phyloP scores from a whole-genome alignment of 2,888 invertebrate genomes.

The Agrotis exclamationis region DNA sequence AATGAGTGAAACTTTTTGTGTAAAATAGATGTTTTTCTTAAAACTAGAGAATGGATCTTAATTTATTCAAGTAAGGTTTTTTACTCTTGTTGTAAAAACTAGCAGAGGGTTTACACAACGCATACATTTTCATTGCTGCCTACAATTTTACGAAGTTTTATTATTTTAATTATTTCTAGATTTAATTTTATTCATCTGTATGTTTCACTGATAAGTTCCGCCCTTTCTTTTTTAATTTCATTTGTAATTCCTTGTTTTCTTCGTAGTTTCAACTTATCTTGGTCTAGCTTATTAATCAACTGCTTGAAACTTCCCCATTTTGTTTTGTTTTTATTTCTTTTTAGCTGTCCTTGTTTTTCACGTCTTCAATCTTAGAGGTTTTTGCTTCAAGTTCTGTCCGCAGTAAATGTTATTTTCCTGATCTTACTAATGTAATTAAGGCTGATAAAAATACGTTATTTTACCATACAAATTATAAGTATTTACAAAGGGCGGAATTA shows the following conservation, averaged over 20 bases:
- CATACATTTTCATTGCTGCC: constrained; percentile 1
- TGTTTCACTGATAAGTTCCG: background rate
- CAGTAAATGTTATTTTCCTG: background rate
- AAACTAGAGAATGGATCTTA: constrained; percentile 9
- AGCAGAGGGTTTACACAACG: background rate
- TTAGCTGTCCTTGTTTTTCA: background rate
- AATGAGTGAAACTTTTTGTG: constrained; percentile 26
- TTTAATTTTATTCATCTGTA: background rate
- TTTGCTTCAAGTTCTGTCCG: background rate
- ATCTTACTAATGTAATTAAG: background rate
- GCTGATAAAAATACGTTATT: too few relatives aligned
- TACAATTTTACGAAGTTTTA: background rate
- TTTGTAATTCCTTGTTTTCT: background rate
- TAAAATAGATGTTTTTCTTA: constrained; percentile 15
- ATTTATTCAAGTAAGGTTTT: constrained; percentile 18
- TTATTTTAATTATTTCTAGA: background rate
- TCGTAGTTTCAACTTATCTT: background rate
- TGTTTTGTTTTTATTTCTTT: background rate
- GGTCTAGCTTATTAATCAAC: background rate
- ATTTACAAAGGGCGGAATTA: too few relatives aligned
- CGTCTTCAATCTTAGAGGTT: background rate
- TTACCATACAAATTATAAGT: too few relatives aligned
- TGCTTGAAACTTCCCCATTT: background rate
- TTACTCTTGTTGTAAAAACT: background rate
- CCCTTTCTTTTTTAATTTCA: background rate